Base-by-base conservation (phyloP, 2,888 invertebrate genomes). In the Leucozona laternaria region DNA sequence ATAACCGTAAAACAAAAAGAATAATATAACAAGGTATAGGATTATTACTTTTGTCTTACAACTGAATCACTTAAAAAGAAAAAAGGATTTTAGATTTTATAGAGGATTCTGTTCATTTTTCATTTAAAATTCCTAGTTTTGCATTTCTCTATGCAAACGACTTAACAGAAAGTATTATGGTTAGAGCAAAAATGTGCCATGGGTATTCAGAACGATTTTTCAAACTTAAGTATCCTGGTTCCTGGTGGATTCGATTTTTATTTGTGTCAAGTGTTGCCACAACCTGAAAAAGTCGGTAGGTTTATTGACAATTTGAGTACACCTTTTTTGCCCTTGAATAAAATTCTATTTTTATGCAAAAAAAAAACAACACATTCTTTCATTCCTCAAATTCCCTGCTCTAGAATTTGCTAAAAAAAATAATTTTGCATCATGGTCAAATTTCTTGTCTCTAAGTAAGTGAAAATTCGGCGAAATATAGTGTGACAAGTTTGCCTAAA, bases 41-140 rank as follows among this genome's bases (percentile, higher is more conserved):
- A 64, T 83, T 83, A 83, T 71, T 79, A 68, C 72, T 70, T 70
- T 83, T 83, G 83, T 75, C 79, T 79, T 50, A 64, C 83, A 70
- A 83, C 72, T 75, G 73, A 75, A 83, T 83, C 68, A 83, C 79
- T 75, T 83, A 75, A 37, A 83, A 83, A 70, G 83, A 83, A 78
- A 78, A 31, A 72, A 72, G 68, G 72, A 28, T 83, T 68, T 43
- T n/a, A 37, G 60, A 62, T 72, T 77, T 66, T 48, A 55, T 40
- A 43, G 43, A 34, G 72, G 77, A 82, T 68, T 73, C 62, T 64
- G 73, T 62, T 31, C 83, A 83, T 79, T 68, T 79, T 79, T 79
- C 83, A 79, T 68, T 78, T 73, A 28, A 22, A 66, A 45, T 25
- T 48, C 10, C 58, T 43, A 48, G 64, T 22, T 55, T 25, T 75